These are phyloP conservation scores for Bubalus kerabau DNA, from an alignment of 2,113 vertebrate genomes.

Conservation along the genomic window DNA sequence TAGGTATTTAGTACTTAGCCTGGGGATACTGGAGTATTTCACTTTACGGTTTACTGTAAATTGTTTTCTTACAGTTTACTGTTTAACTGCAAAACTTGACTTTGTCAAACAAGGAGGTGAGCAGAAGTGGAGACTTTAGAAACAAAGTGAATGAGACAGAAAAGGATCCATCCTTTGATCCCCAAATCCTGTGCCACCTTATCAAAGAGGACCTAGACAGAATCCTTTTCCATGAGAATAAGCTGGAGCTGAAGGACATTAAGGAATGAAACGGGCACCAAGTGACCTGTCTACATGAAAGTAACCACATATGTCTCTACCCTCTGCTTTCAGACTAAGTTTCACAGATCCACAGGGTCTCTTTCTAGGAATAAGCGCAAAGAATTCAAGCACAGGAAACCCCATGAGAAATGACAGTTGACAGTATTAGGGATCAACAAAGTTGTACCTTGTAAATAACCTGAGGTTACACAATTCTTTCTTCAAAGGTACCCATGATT, in stretches of 20 bases:
- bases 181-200: not conserved
- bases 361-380: not conserved
- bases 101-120: not conserved
- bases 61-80: not conserved
- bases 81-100: not conserved
- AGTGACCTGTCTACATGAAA: not conserved
- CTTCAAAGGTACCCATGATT: not conserved
- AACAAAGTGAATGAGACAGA: not conserved
- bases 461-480: not conserved
- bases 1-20: not conserved
- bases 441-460: not conserved
- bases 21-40: not conserved
- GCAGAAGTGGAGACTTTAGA: not conserved
- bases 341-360: fast-evolving
- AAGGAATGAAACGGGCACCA: not conserved
- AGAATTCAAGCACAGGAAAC: not conserved
- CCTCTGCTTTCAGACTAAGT: not conserved
- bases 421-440: not conserved
- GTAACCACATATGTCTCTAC: not conserved
- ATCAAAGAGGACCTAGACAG: not conserved
- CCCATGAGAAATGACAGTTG: not conserved
- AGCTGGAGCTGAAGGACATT: not conserved
- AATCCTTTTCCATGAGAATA: not conserved
- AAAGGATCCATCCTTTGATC: not conserved
- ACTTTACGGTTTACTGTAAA: not conserved